phyloP scores from a whole-genome alignment of 2,113 vertebrate genomes.

The Coracopsis vasa region DNA sequence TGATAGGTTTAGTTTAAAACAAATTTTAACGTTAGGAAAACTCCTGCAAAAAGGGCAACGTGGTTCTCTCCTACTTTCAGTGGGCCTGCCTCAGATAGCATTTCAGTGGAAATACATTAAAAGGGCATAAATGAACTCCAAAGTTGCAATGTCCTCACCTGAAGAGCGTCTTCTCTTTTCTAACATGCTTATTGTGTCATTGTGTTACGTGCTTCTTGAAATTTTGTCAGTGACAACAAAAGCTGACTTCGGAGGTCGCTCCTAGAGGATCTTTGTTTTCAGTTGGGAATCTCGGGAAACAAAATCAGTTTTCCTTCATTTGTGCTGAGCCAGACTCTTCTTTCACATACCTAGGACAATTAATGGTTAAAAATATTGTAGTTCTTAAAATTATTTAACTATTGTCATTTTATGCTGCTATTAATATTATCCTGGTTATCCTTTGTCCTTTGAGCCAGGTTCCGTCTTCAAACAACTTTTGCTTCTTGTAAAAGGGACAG shows the following conservation, averaged over 20 bases:
- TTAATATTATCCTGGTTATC: not conserved
- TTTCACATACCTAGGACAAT: not conserved
- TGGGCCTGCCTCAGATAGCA: not conserved
- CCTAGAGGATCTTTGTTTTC: not conserved
- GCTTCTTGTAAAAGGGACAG: not conserved
- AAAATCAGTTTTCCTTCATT: not conserved
- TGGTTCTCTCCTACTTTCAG: not conserved
- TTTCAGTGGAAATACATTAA: not conserved
- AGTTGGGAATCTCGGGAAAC: not conserved
- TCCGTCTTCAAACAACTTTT: not conserved
- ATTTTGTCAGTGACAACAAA: not conserved
- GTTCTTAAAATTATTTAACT: not conserved
- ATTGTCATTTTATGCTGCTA: not conserved
- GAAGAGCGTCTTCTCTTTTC: not conserved
- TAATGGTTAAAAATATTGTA: not conserved
- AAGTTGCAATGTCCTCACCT: not conserved
- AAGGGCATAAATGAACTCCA: not conserved
- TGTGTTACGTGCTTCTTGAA: not conserved
- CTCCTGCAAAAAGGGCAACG: not conserved
- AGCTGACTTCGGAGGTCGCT: fast-evolving
- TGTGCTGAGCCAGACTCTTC: not conserved
- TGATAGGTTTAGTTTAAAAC: not conserved
- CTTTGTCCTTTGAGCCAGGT: not conserved
- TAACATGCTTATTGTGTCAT: not conserved
- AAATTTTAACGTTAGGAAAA: not conserved